Evolutionary conservation across 2,113 vertebrate species (phyloP), one percentile per base, ranked within the genome.

Genomic region (Calonectris borealis): DNA sequence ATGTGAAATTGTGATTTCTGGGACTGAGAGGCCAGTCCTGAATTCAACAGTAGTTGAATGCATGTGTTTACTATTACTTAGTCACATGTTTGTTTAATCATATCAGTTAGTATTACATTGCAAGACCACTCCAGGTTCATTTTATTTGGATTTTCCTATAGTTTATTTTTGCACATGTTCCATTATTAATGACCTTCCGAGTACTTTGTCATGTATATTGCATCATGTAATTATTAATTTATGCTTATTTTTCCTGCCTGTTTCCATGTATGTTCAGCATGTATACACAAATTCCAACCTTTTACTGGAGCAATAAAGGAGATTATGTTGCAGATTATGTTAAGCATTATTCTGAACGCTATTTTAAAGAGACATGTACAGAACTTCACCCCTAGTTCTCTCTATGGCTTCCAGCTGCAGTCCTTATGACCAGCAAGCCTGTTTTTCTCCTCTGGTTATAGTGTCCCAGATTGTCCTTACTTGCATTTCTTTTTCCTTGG

Each of bases 81-180:
- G 9, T 77, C 84, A 85, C 58, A 83, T 83, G 60, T 91, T 95
- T 94, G 66, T 94, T 95, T 93, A 94, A 94, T 94, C 62, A 29
- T 66, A 83, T 83, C 66, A 51, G 42, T 93, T 92, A 94, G 87
- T 80, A 92, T 80, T 93, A 46, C 58, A 91, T 85, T 85, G 16
- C 26, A 72, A 51, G 38, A 77, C 46, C 54, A 87, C 70, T 94
- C 66, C 46, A 79, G 15, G 36, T 94, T 85, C 10, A 68, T 91
- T 95, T 94, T 88, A 65, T 86, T 80, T 94, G 46, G 29, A 68
- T 82, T 85, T 92, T 87, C 7, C 38, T 87, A 19, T 38, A 72
- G 91, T 70, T 96, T 85, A 83, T 91, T 96, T 97, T 95, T 95
- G 49, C 87, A 77, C 73, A 78, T 71, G 32, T 86, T 96, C 34